phyloP scores from a whole-genome alignment of 2,113 vertebrate species.

The Mesocricetus auratus region DNA sequence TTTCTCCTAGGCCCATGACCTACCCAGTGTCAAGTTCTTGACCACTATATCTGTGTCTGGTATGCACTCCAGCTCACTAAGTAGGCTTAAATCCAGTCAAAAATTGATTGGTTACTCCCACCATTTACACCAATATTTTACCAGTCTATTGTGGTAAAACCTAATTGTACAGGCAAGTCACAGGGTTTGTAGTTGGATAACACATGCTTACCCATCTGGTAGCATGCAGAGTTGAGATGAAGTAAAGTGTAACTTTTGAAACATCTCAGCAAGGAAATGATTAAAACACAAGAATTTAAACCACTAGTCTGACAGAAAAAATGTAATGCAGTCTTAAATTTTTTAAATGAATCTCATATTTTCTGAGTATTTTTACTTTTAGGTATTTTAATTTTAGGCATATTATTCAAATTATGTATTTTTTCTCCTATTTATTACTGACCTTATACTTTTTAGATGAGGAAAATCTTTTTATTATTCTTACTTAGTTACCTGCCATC shows the following conservation, averaged over 20 bases:
- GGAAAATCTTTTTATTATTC: not conserved
- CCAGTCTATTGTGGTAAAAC: not conserved
- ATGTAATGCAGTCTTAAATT: not conserved
- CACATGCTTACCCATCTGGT: not conserved
- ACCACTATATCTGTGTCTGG: not conserved
- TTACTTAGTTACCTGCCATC: not conserved
- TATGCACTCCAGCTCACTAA: not conserved
- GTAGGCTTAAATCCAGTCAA: not conserved
- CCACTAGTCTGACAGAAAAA: not conserved
- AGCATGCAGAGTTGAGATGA: not conserved
- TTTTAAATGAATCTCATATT: not conserved
- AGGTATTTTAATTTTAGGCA: not conserved
- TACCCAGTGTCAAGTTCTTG: not conserved
- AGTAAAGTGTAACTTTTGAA: not conserved
- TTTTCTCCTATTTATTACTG: conserved; percentile 8
- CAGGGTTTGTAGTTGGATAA: not conserved
- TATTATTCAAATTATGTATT: not conserved
- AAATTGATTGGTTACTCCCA: not conserved
- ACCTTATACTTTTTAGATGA: not conserved
- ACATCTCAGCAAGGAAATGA: not conserved
- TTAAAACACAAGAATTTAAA: not conserved
- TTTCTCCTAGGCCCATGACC: not conserved
- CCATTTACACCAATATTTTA: not conserved
- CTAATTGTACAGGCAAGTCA: not conserved
- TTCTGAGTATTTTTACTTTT: not conserved